Evolutionary conservation across 2,113 vertebrate genomes (phyloP), one percentile per base, ranked within the genome.

Genomic region (Pomatorhinus ruficollis): DNA sequence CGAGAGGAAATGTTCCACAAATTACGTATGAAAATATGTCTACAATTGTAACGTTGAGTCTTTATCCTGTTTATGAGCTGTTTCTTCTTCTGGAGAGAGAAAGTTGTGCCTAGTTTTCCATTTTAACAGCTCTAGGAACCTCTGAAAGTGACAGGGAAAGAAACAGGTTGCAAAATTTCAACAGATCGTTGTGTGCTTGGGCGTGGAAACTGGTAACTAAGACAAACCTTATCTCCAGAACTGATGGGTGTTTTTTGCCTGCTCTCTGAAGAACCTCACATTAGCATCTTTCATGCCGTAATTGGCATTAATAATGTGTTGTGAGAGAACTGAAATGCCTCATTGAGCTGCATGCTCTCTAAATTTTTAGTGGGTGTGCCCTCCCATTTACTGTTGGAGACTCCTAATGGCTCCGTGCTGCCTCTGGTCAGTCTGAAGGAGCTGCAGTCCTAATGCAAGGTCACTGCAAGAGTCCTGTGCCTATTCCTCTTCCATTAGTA

Each of bases 291-390:
- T 94, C 57, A 54, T 78, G 64, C 83, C 57, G 4, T 93, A 95
- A 95, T 90, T 96, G 52, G 42, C 80, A 90, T 95, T 92, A 93
- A 74, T 93, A 96, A 87, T 52, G 63, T 87, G 85, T 84, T 97
- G 60, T 57, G 49, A 37, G 74, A 79, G 83, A 90, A 68, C 17
- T 87, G 70, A 81, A 96, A 96, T 91, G 80, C 80, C 76, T 95
- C 75, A n/a, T 63, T 95, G 69, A 91, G n/a, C 64, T 91, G 74
- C 74, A 77, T 10, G 64, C 35, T 96, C 71, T 86, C 71, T 92
- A 49, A 85, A 92, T 85, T 76, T 95, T 95, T 89, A 88, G 80
- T 56, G 63, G 39, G 10, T 82, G 64, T 68, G 64, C 83, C 57
- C 24, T 54, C 40, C 52, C 9, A 11, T 82, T 92, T 88, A 9